Evolutionary conservation across 2,113 vertebrate genomes (phyloP).

Genomic region (Coptodon rendalli): DNA sequence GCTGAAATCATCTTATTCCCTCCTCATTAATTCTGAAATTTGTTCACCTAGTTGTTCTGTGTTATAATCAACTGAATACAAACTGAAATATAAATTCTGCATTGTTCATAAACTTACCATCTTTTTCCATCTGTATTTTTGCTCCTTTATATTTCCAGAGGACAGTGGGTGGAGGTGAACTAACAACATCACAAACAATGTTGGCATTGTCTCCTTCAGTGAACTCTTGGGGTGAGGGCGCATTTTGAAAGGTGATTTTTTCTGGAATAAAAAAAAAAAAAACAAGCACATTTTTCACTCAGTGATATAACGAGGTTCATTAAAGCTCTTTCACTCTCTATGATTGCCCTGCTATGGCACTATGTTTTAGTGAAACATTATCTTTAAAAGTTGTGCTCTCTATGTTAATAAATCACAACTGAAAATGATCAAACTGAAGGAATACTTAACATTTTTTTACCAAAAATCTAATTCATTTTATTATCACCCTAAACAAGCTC

Average conservation of each 20-base stretch:
- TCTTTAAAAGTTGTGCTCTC: background rate
- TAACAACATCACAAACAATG: constrained; percentile 88
- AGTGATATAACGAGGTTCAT: background rate
- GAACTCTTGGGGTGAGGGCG: constrained; percentile 92
- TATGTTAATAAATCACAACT: background rate
- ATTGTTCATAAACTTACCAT: constrained; percentile 75
- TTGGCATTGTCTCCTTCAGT: constrained; percentile 87
- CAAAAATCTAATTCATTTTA: background rate
- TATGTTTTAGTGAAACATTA: background rate
- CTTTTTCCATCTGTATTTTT: constrained; percentile 89
- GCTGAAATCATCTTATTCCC: background rate
- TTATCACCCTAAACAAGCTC: background rate
- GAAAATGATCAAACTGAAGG: background rate
- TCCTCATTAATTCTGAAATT: background rate
- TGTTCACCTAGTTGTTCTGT: background rate
- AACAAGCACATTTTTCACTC: background rate
- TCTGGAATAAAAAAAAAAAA: constrained; percentile 69
- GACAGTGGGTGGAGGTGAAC: constrained; percentile 87
- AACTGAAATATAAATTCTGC: background rate
- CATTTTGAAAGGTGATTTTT: constrained; percentile 93
- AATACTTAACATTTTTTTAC: background rate
- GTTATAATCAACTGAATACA: background rate
- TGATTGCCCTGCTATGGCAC: background rate
- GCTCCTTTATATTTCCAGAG: constrained; percentile 90
- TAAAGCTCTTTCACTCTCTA: background rate